phyloP scores from a whole-genome alignment of 2,113 vertebrate genomes.

The Cygnus atratus region DNA sequence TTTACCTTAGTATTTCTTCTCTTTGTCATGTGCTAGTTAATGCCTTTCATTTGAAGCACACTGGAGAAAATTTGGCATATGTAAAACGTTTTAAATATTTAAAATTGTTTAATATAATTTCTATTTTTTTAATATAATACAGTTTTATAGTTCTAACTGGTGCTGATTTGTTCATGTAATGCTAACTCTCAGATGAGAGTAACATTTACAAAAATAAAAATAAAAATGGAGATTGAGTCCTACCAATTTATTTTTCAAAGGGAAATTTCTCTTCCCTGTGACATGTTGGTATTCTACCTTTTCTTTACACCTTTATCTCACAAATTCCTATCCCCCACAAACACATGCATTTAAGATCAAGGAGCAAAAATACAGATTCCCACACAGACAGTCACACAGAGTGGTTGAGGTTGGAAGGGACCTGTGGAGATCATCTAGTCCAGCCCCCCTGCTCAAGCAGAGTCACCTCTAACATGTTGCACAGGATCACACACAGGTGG shows the following conservation, averaged over 20 bases:
- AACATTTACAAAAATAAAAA: background rate
- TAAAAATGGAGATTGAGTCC: background rate
- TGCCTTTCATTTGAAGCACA: background rate
- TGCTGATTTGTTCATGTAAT: background rate
- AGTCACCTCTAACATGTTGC: too few species aligned
- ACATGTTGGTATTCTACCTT: background rate
- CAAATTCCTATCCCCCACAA: fast-evolving
- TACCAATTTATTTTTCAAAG: background rate
- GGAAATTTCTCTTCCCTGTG: background rate
- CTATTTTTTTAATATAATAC: background rate
- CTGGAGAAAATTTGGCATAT: background rate
- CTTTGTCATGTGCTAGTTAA: background rate
- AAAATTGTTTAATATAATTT: background rate
- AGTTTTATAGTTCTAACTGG: background rate
- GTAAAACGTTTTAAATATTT: background rate
- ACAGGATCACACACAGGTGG: too few species aligned
- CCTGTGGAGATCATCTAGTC: too few species aligned
- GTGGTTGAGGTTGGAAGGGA: too few species aligned
- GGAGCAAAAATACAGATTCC: background rate
- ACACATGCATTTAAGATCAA: background rate
- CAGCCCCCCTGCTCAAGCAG: too few species aligned
- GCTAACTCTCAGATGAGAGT: background rate
- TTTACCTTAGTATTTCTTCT: background rate
- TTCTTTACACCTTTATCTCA: background rate
- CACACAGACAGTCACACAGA: too few species aligned